phyloP scores from a whole-genome alignment of 1,140 invertebrate species.

The Tetramorium simillimum region DNA sequence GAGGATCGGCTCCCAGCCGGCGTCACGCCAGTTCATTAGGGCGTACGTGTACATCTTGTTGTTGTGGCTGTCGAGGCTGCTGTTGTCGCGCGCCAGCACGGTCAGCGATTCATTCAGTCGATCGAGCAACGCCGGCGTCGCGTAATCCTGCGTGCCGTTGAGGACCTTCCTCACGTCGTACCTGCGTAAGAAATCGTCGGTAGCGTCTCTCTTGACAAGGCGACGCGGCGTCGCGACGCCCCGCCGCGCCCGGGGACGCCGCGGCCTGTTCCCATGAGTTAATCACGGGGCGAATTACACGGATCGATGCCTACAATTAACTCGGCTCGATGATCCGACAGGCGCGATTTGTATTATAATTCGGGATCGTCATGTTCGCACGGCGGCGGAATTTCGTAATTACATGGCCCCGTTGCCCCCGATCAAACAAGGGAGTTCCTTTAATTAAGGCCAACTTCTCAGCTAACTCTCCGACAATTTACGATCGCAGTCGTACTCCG shows the following conservation, averaged over 20 bases:
- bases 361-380: background rate
- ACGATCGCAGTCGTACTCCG: background rate
- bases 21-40: slow-evolving; percentile 74
- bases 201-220: background rate
- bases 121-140: slow-evolving; percentile 75
- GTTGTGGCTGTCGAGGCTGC: slow-evolving; percentile 80
- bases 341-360: slow-evolving; percentile 51
- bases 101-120: slow-evolving; percentile 80
- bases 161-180: slow-evolving; percentile 80
- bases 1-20: slow-evolving; percentile 80
- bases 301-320: slow-evolving; percentile 45
- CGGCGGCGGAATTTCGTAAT: slow-evolving; percentile 14
- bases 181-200: slow-evolving; percentile 64
- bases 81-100: slow-evolving; percentile 79
- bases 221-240: slow-evolving; percentile 42
- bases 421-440: background rate
- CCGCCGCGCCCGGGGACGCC: background rate
- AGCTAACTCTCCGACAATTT: background rate
- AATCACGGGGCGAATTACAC: slow-evolving; percentile 40
- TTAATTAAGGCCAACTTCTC: background rate
- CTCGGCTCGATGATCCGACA: slow-evolving; percentile 13
- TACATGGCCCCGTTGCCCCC: slow-evolving; percentile 1
- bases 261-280: background rate
- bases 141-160: slow-evolving; percentile 78
- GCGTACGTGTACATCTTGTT: slow-evolving; percentile 83